Conservation (phyloP, 2,888 invertebrate species). For the Oconnorella tubifera region DNA sequence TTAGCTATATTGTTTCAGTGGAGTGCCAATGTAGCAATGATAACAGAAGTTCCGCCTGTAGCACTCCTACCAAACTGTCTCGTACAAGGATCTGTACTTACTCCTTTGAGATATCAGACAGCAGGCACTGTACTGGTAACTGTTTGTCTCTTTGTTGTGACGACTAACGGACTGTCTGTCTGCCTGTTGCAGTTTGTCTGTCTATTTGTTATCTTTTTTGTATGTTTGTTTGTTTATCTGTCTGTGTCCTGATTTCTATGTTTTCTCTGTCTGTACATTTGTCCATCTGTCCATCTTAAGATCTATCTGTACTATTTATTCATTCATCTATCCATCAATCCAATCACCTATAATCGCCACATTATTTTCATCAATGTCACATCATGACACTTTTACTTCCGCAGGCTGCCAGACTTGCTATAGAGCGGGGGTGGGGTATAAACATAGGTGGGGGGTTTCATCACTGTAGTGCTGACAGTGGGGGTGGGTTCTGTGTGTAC, state of each 20-base stretch:
- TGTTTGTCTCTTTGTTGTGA: too few species aligned
- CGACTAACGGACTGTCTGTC: too few species aligned
- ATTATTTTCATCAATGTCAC: too few species aligned
- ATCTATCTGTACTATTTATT: too few species aligned
- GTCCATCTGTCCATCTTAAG: too few species aligned
- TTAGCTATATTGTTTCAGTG: slow-evolving; percentile 61
- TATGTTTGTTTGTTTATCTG: too few species aligned
- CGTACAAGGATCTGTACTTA: slow-evolving; percentile 72
- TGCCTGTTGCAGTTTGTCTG: too few species aligned
- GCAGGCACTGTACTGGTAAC: slow-evolving; percentile 72
- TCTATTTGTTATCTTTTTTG: too few species aligned
- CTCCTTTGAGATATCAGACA: slow-evolving; percentile 67
- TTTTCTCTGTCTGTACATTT: too few species aligned
- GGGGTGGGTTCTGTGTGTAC: slow-evolving; percentile 85
- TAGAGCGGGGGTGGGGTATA: slow-evolving; percentile 81
- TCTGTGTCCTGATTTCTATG: too few species aligned
- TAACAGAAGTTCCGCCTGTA: slow-evolving; percentile 74
- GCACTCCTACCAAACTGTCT: slow-evolving; percentile 72
- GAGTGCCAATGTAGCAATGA: slow-evolving; percentile 74
- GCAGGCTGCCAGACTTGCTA: slow-evolving; percentile 73
- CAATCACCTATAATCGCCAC: too few species aligned
- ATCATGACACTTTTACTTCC: background rate
- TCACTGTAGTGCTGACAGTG: slow-evolving; percentile 72
- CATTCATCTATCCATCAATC: too few species aligned
- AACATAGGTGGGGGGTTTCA: slow-evolving; percentile 90